Evolutionary conservation across 2,888 invertebrate species (phyloP), one percentile per base, ranked within the genome.

Genomic region (Athrips mouffetella): DNA sequence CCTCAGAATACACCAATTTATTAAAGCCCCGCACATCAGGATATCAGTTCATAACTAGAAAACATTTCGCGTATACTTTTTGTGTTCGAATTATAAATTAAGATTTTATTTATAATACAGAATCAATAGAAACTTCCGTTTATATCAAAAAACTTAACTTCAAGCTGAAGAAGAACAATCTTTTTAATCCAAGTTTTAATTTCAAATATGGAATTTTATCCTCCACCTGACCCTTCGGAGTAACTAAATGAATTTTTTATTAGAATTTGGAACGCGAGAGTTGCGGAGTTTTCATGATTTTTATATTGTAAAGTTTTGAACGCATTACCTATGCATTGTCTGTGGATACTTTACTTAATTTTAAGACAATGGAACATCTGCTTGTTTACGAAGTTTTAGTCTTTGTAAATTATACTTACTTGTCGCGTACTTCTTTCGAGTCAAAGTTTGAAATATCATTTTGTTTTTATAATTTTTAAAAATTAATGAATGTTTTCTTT

Each of bases 291-390:
- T 71, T 69, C 82, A 83, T 87, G 85, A 86, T 87, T 87, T 85
- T 87, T 84, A 87, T 86, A 82, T 77, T 65, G 72, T 70, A 55
- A 83, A 84, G 75, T 83, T 82, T 62, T 57, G 51, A 53, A 51
- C 52, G 62, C 79, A 81, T 86, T 82, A 80, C 75, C 79, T 83
- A 84, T 86, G 83, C 84, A 82, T 82, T 85, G 84, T 84, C 75
- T 75, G 61, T 51, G 56, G 52, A 51, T 42, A 53, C 58, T 64
- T 79, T 80, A 73, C 82, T 82, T 80, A 77, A 84, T 82, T 78
- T 78, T 70, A 70, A 65, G 62, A 51, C 45, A 52, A 55, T 49
- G 58, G 55, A 41, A 45, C 50, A 47, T 57, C 53, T 54, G 52
- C 53, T 54, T 49, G 39, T 41, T 41, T n/a, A n/a, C n/a, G 42